Conservation (phyloP, 2,113 vertebrate species). For the Argyrosomus japonicus region DNA sequence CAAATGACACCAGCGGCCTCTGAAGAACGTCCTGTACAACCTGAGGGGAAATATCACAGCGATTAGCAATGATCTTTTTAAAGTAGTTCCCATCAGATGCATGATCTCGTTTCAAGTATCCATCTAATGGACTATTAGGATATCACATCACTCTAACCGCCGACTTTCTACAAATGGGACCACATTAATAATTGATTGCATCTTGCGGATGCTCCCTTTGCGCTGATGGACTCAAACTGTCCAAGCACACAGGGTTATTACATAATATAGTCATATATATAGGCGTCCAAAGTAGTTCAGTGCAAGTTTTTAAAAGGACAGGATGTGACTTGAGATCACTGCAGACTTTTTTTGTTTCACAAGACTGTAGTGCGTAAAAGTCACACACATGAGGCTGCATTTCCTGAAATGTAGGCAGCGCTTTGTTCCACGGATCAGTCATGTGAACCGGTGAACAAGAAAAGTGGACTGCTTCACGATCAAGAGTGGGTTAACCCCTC, state of each 20-base stretch:
- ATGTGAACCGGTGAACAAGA: background rate
- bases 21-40: slow-evolving; percentile 49
- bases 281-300: background rate
- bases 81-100: slow-evolving; percentile 36
- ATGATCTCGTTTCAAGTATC: slow-evolving; percentile 34
- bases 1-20: slow-evolving; percentile 29
- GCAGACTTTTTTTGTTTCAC: background rate
- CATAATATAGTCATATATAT: slow-evolving; percentile 31
- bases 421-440: slow-evolving; percentile 66
- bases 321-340: too few species aligned
- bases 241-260: slow-evolving; percentile 34
- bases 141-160: slow-evolving; percentile 35
- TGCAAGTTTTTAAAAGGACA: background rate
- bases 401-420: slow-evolving; percentile 56
- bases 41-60: slow-evolving; percentile 35
- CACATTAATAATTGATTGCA: slow-evolving; percentile 71
- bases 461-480: slow-evolving; percentile 8
- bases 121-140: slow-evolving; percentile 42
- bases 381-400: background rate
- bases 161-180: slow-evolving; percentile 60
- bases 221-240: slow-evolving; percentile 27
- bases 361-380: slow-evolving; percentile 34
- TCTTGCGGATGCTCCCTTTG: slow-evolving; percentile 66
- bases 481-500: background rate
- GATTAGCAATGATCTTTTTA: slow-evolving; percentile 29